phyloP scores from a whole-genome alignment of 2,113 vertebrate genomes.

The Panurus biarmicus region DNA sequence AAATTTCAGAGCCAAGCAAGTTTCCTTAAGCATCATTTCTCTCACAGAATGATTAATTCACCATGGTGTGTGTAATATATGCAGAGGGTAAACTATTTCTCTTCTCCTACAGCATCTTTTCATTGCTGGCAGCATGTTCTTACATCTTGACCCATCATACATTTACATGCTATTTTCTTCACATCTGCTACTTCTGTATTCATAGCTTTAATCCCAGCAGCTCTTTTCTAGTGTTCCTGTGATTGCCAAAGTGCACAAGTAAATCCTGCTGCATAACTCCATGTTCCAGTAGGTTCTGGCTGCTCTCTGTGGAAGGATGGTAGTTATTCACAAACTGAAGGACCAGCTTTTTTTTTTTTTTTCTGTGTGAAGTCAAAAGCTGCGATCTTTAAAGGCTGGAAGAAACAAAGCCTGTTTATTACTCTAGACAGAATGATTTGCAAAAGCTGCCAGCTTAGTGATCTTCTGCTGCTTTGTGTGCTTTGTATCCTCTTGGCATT shows the following conservation, averaged over 20 bases:
- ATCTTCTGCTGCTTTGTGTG: not conserved
- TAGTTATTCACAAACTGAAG: not conserved
- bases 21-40: not conserved
- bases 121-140: not conserved
- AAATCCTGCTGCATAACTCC: not conserved
- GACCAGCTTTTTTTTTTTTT: not conserved
- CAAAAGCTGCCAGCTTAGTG: not conserved
- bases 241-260: not conserved
- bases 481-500: not conserved
- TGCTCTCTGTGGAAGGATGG: not conserved
- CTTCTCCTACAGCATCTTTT: conserved; percentile 17
- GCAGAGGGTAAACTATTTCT: not conserved
- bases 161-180: conserved; percentile 26
- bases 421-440: not conserved
- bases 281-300: not conserved
- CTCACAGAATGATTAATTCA: not conserved
- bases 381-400: not conserved
- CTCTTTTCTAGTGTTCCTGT: not conserved
- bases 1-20: not conserved
- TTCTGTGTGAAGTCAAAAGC: not conserved
- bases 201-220: not conserved
- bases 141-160: not conserved
- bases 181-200: not conserved
- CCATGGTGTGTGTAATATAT: not conserved
- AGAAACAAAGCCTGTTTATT: not conserved